Conservation (phyloP, 2,888 invertebrate genomes). For the Anthrax anthrax region DNA sequence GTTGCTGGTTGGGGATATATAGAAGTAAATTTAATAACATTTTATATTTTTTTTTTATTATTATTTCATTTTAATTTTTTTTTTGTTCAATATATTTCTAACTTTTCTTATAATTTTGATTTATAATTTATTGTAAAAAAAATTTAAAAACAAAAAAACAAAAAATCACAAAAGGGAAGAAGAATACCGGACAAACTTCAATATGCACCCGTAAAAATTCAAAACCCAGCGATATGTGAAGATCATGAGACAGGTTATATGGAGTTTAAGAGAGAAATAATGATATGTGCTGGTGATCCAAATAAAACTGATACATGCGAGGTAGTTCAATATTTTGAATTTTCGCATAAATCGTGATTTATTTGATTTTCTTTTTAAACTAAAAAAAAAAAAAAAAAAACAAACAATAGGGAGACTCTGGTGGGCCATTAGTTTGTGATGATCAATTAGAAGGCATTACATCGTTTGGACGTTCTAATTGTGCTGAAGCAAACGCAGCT, state of each 20-base stretch:
- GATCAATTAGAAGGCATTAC: neutral
- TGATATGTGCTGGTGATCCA: neutral
- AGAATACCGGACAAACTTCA: neutral
- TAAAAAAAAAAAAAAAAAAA: too few species aligned
- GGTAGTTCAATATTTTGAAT: neutral
- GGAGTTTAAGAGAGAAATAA: neutral
- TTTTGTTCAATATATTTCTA: too few species aligned
- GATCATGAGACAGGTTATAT: neutral
- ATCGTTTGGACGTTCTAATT: neutral
- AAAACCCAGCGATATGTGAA: neutral
- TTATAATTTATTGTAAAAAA: too few species aligned
- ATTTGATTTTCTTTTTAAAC: too few species aligned
- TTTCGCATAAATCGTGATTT: too few species aligned
- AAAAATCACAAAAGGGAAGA: too few species aligned
- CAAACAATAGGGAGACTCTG: neutral
- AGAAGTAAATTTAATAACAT: neutral
- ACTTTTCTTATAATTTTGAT: too few species aligned
- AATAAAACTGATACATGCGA: neutral
- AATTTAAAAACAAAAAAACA: too few species aligned
- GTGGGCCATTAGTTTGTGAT: neutral
- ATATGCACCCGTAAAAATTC: neutral
- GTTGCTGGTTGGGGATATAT: neutral
- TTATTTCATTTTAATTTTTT: too few species aligned
- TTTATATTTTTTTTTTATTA: too few species aligned
- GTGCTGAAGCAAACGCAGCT: too few species aligned